Evolutionary conservation across 2,888 invertebrate species (phyloP).

Genomic region (Melikaiella ostensackeni): DNA sequence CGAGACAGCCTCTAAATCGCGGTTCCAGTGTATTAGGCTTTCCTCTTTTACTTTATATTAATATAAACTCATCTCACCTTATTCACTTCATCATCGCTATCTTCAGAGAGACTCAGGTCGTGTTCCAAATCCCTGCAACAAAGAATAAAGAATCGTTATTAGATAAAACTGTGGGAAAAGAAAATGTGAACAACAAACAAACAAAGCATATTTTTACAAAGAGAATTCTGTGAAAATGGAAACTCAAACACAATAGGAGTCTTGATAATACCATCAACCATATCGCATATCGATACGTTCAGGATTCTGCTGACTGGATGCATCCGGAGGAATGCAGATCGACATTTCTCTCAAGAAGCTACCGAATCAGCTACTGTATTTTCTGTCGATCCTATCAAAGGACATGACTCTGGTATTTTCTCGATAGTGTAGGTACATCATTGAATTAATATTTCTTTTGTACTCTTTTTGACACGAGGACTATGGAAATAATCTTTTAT

Average conservation of each 20-base stretch:
- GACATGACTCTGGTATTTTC: background rate
- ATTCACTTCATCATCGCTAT: conserved; percentile 86
- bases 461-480: background rate
- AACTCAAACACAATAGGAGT: conserved; percentile 6
- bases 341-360: conserved; percentile 32
- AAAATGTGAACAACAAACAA: background rate
- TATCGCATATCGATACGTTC: conserved; percentile 18
- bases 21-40: too few relatives aligned
- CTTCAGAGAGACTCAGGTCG: conserved; percentile 86
- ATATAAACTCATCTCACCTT: conserved; percentile 64
- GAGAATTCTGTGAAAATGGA: background rate
- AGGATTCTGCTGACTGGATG: conserved; percentile 22
- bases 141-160: conserved; percentile 47
- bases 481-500: background rate
- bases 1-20: too few relatives aligned
- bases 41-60: background rate
- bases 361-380: conserved; percentile 2
- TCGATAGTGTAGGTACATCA: background rate
- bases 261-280: background rate
- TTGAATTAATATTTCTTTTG: background rate
- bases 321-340: conserved; percentile 33
- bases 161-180: background rate
- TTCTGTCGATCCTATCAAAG: background rate
- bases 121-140: conserved; percentile 80
- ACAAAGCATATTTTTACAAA: background rate